Base-by-base conservation (phyloP, 2,797 vertebrate species). In the Amblyraja radiata region DNA sequence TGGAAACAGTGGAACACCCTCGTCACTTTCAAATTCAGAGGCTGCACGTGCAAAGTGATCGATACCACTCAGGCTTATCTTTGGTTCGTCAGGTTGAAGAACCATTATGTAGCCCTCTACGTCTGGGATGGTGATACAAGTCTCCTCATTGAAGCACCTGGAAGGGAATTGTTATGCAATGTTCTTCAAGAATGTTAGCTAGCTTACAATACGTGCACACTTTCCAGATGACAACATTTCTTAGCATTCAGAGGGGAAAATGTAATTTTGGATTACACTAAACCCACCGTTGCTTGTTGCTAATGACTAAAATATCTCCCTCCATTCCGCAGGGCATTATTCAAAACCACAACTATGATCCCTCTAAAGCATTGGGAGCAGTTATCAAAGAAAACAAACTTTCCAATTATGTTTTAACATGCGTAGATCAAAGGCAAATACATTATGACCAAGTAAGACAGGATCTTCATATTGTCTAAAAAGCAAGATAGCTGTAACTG, bases 1-100 rank as follows among this genome's bases (percentile, higher is more conserved):
- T 0, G 99, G 99, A 94, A 99, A 99, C 1, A 99, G 97, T 0
- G 96, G 96, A 18, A 99, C 97, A 0, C 99, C 99, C 93, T 98
- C 98, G 0, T 97, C 93, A 94, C 98, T 98, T 96, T 99, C 98
- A 0, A 99, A 99, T 94, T 99, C 99, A 0, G 97, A 97, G 0
- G 98, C 98, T 0, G 98, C 98, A 36, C 99, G 98, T 73, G 99
- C 99, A 68, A 99, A 99, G 95, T 99, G 99, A 95, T 98, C 98
- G 28, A 99, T 97, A 93, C 99, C 99, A 0, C 98, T 99, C 84
- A 99, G 96, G 96, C 98, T 99, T 96, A 99, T 99, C 94, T 98
- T 99, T 0, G 99, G 99, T 39, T 99, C 99, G 90, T 99, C 99
- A 0, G 99, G 98, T 94, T 99, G 99, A 95, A 99, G 93, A 88